These are phyloP conservation scores for Platanista minor DNA, from an alignment of 2,113 vertebrate genomes.

Conservation along the genomic window DNA sequence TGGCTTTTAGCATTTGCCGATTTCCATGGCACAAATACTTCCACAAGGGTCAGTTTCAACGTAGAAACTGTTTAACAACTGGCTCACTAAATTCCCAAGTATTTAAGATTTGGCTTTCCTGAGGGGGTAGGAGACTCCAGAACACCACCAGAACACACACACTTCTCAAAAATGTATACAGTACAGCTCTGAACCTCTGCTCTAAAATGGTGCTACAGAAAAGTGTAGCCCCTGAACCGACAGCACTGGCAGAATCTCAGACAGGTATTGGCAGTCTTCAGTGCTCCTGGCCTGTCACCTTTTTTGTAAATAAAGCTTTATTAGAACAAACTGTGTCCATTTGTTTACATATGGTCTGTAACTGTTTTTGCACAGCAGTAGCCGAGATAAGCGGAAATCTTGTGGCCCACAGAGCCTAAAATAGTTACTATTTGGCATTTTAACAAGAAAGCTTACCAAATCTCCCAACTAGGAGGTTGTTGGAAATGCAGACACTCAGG, in stretches of 20 bases:
- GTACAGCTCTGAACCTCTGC: neutral
- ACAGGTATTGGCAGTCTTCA: neutral
- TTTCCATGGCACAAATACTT: neutral
- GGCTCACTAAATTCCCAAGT: neutral
- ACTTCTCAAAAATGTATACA: accelerated
- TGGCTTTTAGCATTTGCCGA: neutral
- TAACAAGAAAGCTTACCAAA: neutral
- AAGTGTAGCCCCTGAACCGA: neutral
- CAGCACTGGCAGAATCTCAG: accelerated
- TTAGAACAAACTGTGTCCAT: neutral
- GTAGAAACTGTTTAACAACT: neutral
- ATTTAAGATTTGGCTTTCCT: neutral
- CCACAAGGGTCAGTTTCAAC: neutral
- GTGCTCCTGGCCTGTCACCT: accelerated
- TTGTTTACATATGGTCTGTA: accelerated
- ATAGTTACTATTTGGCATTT: neutral
- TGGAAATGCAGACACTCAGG: neutral
- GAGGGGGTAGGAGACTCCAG: accelerated
- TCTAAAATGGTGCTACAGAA: neutral
- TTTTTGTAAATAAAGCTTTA: neutral
- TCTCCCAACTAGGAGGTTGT: neutral
- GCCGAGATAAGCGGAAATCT: neutral
- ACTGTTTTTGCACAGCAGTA: accelerated
- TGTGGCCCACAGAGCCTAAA: neutral
- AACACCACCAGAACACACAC: accelerated